Base-by-base conservation (phyloP, 1,140 invertebrate genomes). In the Spodoptera litura region DNA sequence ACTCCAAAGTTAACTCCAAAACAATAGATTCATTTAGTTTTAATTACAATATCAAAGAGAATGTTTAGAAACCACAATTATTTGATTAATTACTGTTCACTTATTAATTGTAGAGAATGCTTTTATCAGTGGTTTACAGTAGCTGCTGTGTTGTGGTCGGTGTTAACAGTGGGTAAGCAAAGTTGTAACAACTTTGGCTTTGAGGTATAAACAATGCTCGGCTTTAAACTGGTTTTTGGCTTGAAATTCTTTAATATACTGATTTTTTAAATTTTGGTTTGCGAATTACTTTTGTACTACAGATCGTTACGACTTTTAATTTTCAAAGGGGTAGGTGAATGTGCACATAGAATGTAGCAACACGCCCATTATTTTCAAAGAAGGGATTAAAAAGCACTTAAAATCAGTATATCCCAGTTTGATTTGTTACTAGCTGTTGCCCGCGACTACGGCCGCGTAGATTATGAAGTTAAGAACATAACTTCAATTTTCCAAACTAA, bases 21-120 rank as follows among this genome's bases (percentile, higher is more conserved):
- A 59, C 56, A 64, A 20, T 49, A 10, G 38, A 44, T 44, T 44
- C 4, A 2, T 8, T 44, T 1, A 31, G 31, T 31, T 31, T 44
- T 31, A 74, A 51, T 6, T 72, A 49, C 5, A 51, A 15, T 27
- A n/a, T 68, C 20, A 52, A 68, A 68, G 4, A 13, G 4, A n/a
- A 44, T 8, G 8, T 64, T 49, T 66, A 3, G 10, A 53, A 75
- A 4, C 44, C 49, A 20, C 49, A 59, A 53, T 9, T 31, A 61
- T 61, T 74, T 44, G 49, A 75, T 62, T 75, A 75, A 75, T 62
- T 62, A 75, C 35, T 75, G 20, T 75, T 61, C 25, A 75, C 62
- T 75, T 75, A 74, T 74, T 74, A 74, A 74, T 74, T 74, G 25
- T 11, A 9, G 8, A 15, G 56, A 62, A 74, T 27, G 56, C 56